Percentiles rank a stretch among this genome's conserved stretches.
Evolutionary conservation across 2,797 vertebrate species (phyloP).

Genomic region (Pseudotriccus pelzelni): DNA sequence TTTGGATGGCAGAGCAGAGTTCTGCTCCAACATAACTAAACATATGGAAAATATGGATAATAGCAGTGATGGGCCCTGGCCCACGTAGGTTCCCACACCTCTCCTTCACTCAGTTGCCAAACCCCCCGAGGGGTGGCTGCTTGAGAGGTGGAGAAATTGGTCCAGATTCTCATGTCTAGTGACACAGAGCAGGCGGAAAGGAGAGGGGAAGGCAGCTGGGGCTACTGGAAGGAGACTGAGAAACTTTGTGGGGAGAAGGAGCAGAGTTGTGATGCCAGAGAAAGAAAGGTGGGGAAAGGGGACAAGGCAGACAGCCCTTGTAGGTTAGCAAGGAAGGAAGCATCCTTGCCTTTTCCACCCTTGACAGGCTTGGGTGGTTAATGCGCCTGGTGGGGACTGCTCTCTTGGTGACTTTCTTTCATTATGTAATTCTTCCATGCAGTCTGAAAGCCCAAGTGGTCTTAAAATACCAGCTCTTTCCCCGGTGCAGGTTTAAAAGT

Average conservation of each 20-base stretch:
- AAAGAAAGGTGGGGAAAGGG: background rate
- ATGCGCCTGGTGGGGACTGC: background rate
- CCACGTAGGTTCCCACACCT: background rate
- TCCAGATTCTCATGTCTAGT: background rate
- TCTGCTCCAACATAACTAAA: constrained; percentile 33
- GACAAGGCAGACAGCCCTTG: background rate
- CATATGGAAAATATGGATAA: constrained; percentile 17
- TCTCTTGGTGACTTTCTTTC: background rate
- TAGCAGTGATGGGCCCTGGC: background rate
- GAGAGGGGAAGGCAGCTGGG: background rate
- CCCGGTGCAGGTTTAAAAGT: background rate
- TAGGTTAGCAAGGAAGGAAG: background rate
- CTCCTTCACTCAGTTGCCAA: constrained; percentile 15
- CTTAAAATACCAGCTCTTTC: background rate
- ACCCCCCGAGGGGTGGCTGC: background rate
- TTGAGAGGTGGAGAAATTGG: background rate
- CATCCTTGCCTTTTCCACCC: background rate
- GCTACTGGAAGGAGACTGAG: background rate
- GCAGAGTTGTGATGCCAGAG: background rate
- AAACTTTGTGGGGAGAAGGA: background rate
- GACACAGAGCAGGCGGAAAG: background rate
- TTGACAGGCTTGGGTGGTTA: accelerated
- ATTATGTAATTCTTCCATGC: background rate
- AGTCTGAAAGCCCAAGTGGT: background rate
- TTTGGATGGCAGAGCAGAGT: background rate